Base-by-base conservation (phyloP, 2,113 vertebrate species). In the Rhinolophus ferrumequinum region DNA sequence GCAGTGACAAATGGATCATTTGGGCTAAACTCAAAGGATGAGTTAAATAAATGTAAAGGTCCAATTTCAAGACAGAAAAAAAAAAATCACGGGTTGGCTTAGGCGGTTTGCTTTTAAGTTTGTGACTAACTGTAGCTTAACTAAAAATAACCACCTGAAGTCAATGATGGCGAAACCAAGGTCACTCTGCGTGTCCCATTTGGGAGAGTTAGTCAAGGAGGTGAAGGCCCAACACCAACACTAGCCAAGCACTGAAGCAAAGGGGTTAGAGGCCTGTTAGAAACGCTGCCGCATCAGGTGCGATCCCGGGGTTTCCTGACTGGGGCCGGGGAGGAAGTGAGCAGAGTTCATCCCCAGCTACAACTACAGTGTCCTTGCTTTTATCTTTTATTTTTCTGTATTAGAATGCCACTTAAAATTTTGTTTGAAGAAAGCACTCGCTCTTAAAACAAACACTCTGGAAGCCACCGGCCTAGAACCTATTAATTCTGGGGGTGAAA, bases 71-170 rank as follows among this genome's bases (percentile, higher is more conserved):
- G 81, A 77, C 0, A 69, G 76, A 38, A 77, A 87, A 83, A 72
- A 50, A 38, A 77, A 67, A 90, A 91, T 67, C 44, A 90, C 76
- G 66, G 69, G 82, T 79, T 94, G 73, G 79, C 62, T 64, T 38
- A 76, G 16, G 73, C 52, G 44, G 72, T 91, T 69, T 60, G 62
- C 82, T 96, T 94, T 95, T 52, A 98, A 96, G 72, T 86, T 50
- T 76, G 66, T 70, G 83, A 82, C 44, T 47, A 91, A 96, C 85
- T 80, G n/a, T 5, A 88, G 33, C 72, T 88, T 90, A 92, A 87
- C 69, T 94, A 77, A 94, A 93, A 96, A 93, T 66, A 88, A 72
- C 33, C 47, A 56, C 14, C 60, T 28, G 2, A 58, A 79, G 52
- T 83, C 79, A 83, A 16, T 4, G n/a, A 89, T 19, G 44, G 82